Evolutionary conservation across 2,888 invertebrate species (phyloP).

Genomic region (Orchestes rusci): DNA sequence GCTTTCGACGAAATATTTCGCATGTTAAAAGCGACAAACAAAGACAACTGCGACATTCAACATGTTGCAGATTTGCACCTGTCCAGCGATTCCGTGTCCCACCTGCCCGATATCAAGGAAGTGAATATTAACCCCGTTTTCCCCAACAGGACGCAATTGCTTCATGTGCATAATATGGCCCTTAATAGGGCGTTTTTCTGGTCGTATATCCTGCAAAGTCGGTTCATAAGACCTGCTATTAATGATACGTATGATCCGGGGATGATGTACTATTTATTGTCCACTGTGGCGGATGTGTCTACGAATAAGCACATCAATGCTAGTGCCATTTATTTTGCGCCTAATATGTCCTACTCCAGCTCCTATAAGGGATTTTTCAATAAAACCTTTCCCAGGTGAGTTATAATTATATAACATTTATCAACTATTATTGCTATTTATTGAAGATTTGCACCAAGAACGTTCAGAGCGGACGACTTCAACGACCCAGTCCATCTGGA

Average conservation of each 20-base stretch:
- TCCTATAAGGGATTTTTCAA: conserved; percentile 95
- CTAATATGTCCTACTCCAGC: conserved; percentile 89
- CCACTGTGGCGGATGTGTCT: conserved; percentile 91
- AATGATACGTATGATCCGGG: conserved; percentile 94
- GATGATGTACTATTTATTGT: conserved; percentile 95
- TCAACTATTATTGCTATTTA: neutral
- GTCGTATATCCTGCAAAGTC: conserved; percentile 86
- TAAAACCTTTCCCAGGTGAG: conserved; percentile 69
- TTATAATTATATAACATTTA: neutral
- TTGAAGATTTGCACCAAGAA: conserved; percentile 76
- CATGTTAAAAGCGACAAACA: conserved; percentile 73
- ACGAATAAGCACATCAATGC: conserved; percentile 88
- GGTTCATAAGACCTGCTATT: conserved; percentile 83
- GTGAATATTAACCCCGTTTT: conserved; percentile 91
- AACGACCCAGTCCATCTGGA: conserved; percentile 94
- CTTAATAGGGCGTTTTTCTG: conserved; percentile 91
- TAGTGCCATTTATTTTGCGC: conserved; percentile 88
- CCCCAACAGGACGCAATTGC: conserved; percentile 85
- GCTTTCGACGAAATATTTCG: conserved; percentile 82
- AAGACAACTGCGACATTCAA: conserved; percentile 85
- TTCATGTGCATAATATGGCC: conserved; percentile 96
- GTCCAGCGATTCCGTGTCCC: conserved; percentile 79
- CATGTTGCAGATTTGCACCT: conserved; percentile 78
- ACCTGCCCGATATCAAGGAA: conserved; percentile 88
- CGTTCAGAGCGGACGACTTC: conserved; percentile 85